phyloP scores from a whole-genome alignment of 2,888 invertebrate species.

The Saturnia pavonia region DNA sequence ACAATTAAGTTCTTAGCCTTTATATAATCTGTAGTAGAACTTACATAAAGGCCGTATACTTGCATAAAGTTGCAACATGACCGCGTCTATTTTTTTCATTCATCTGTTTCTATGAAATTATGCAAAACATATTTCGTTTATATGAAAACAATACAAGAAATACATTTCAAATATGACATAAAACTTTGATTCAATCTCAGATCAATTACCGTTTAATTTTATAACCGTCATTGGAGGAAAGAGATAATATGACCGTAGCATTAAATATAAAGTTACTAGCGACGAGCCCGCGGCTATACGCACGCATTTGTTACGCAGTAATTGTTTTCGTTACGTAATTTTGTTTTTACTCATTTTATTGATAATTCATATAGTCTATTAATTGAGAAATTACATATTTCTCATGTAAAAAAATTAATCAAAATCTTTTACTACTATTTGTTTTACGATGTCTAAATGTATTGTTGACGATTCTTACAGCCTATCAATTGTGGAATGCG shows the following conservation, averaged over 20 bases:
- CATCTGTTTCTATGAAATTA: conserved; percentile 28
- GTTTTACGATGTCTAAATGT: too few relatives aligned
- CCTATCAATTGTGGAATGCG: too few relatives aligned
- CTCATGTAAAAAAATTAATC: too few relatives aligned
- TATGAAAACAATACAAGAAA: not conserved
- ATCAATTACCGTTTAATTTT: not conserved
- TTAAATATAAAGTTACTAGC: too few relatives aligned
- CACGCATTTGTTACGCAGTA: too few relatives aligned
- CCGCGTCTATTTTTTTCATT: conserved; percentile 27
- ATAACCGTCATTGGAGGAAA: not conserved
- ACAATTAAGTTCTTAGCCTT: not conserved
- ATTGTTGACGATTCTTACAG: too few relatives aligned
- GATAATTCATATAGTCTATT: too few relatives aligned
- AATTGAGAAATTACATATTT: too few relatives aligned
- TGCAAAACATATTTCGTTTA: conserved; percentile 6
- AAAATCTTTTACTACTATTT: too few relatives aligned
- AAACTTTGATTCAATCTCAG: not conserved
- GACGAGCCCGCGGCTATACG: too few relatives aligned
- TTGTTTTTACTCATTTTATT: too few relatives aligned
- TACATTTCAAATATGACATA: conserved; percentile 13
- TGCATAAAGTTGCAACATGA: conserved; percentile 24
- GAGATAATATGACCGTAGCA: not conserved
- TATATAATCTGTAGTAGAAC: not conserved
- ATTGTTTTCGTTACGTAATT: too few relatives aligned
- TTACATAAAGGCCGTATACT: conserved; percentile 12